A percentile compares a stretch with the other conserved stretches of the same genome.
phyloP scores from a whole-genome alignment of 2,113 vertebrate genomes.

The Pluvianellus socialis region DNA sequence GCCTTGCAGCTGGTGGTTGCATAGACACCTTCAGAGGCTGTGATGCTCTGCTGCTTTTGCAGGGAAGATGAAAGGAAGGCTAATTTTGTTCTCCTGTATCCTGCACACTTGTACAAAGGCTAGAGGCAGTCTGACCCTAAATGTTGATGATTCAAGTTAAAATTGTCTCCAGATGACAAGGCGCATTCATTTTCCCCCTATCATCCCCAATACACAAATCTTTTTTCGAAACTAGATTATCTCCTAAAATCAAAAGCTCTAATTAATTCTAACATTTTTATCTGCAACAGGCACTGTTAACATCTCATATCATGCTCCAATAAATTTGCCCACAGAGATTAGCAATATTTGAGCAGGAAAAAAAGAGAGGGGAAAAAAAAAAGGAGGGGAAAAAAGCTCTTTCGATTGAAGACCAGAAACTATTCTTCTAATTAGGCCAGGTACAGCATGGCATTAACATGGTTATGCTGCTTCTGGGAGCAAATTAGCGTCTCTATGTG shows the following conservation, averaged over 20 bases:
- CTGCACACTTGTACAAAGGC: neutral
- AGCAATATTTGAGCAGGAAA: neutral
- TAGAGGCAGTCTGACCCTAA: constrained; percentile 2
- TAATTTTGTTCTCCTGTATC: neutral
- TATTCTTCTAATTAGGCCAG: neutral
- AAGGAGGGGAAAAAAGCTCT: neutral
- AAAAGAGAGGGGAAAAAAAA: neutral
- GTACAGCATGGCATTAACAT: neutral
- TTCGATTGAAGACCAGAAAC: neutral
- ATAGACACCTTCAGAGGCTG: neutral
- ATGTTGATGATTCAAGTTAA: constrained; percentile 1
- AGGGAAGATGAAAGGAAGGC: neutral
- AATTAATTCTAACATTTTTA: constrained; percentile 60
- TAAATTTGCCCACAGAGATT: constrained; percentile 61
- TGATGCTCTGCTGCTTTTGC: neutral
- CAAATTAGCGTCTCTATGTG: neutral
- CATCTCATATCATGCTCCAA: constrained; percentile 62
- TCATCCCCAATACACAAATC: neutral
- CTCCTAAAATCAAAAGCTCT: constrained; percentile 46
- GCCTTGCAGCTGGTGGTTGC: neutral
- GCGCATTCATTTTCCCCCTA: neutral
- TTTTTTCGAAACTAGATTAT: constrained; percentile 33
- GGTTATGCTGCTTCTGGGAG: neutral
- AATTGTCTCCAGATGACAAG: constrained; percentile 4
- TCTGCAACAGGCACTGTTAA: constrained; percentile 28